These are phyloP conservation scores for Hafferia zeledoni DNA, from an alignment of 2,797 vertebrate species.

Conservation along the genomic window DNA sequence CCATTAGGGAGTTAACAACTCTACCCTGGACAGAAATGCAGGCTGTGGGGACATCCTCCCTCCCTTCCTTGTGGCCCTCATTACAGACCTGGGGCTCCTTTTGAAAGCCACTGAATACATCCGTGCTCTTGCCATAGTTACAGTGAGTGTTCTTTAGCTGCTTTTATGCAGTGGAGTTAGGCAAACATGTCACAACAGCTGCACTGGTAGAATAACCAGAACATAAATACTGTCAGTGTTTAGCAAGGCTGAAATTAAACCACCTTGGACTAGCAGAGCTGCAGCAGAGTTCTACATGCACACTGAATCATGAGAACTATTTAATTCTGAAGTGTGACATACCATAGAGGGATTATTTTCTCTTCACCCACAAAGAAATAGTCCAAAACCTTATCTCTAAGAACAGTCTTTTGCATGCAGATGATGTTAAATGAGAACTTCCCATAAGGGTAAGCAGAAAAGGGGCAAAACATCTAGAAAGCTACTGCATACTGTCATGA, in stretches of 20 bases:
- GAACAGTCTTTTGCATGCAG: neutral
- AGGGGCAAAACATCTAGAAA: neutral
- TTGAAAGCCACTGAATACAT: neutral
- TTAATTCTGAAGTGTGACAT: neutral
- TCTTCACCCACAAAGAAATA: neutral
- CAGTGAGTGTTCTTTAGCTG: neutral
- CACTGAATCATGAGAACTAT: neutral
- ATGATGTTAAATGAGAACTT: neutral
- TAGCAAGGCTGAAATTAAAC: constrained; percentile 13
- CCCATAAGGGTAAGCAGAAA: neutral
- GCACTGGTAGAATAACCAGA: constrained; percentile 2
- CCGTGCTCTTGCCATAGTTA: neutral
- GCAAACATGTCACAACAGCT: neutral
- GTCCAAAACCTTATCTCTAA: neutral
- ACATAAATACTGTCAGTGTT: neutral
- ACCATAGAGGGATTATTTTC: neutral
- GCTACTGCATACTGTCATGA: neutral
- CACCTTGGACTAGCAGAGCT: neutral
- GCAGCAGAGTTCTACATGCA: neutral
- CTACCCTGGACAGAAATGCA: neutral
- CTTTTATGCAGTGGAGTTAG: neutral
- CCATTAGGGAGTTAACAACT: neutral
- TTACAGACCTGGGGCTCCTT: neutral
- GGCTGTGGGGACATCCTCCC: neutral
- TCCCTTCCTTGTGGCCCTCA: neutral